Conservation (phyloP, 2,797 vertebrate species). For the Tragopan temminckii region DNA sequence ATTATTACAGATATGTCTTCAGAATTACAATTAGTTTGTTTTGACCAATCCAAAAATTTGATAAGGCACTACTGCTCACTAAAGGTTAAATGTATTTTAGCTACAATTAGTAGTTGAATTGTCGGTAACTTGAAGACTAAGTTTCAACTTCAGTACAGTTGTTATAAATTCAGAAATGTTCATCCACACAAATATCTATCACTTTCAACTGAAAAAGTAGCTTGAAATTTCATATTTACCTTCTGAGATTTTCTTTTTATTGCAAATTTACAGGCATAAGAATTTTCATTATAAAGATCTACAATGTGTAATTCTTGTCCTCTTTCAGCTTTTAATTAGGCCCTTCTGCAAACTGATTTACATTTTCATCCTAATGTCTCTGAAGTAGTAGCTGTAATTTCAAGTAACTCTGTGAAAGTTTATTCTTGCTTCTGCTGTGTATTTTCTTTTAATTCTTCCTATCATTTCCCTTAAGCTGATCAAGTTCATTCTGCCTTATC, state of each 20-base stretch:
- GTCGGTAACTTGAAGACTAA: neutral
- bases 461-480: neutral
- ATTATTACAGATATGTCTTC: neutral
- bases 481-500: neutral
- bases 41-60: neutral
- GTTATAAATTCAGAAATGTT: neutral
- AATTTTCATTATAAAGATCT: neutral
- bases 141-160: neutral
- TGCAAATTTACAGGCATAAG: neutral
- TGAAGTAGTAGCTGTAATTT: neutral
- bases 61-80: neutral
- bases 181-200: neutral
- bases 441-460: neutral
- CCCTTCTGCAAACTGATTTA: neutral
- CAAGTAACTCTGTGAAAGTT: neutral
- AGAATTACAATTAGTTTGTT: neutral
- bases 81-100: neutral
- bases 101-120: neutral
- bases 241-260: neutral
- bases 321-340: neutral
- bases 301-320: neutral
- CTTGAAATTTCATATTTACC: neutral
- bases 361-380: neutral
- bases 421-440: neutral
- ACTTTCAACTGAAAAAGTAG: neutral